Percentiles rank a stretch among this genome's conserved stretches.
These are phyloP conservation scores for Bradysia coprophila DNA, from an alignment of 1,140 invertebrate genomes.

Conservation along the genomic window DNA sequence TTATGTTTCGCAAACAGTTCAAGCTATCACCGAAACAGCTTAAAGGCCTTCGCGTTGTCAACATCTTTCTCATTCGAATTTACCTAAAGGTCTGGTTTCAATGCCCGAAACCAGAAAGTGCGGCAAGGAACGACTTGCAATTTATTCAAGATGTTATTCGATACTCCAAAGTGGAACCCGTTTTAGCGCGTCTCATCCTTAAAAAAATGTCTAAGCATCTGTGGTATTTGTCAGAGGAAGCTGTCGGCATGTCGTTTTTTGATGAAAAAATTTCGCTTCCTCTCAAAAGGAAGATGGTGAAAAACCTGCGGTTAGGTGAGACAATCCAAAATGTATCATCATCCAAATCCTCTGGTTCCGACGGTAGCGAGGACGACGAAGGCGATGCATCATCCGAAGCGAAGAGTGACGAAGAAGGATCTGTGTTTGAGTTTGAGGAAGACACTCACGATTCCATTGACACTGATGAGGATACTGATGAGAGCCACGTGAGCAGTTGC, in stretches of 20 bases:
- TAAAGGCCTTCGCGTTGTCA: background rate
- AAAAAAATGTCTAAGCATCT: conserved; percentile 11
- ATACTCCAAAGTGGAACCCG: background rate
- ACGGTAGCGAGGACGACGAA: too few species aligned
- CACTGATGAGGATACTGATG: too few species aligned
- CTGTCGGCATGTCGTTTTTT: conserved; percentile 11
- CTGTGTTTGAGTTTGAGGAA: too few species aligned
- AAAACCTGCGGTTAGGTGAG: background rate
- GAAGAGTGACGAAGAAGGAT: too few species aligned
- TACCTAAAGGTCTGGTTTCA: background rate
- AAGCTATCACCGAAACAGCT: too few species aligned
- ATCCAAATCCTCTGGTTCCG: too few species aligned
- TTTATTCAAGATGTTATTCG: background rate
- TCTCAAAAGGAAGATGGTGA: conserved; percentile 5
- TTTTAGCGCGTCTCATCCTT: background rate
- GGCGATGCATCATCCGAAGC: background rate
- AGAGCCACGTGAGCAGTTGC: too few species aligned
- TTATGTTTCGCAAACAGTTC: conserved; percentile 11
- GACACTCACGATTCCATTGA: too few species aligned
- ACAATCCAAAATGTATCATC: background rate
- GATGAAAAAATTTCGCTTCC: conserved; percentile 9
- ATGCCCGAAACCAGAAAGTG: background rate
- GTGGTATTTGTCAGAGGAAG: conserved; percentile 12
- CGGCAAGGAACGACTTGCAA: background rate
- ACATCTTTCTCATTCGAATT: background rate